Conservation (phyloP, 2,888 invertebrate species). For the Macroteleia sp. region DNA sequence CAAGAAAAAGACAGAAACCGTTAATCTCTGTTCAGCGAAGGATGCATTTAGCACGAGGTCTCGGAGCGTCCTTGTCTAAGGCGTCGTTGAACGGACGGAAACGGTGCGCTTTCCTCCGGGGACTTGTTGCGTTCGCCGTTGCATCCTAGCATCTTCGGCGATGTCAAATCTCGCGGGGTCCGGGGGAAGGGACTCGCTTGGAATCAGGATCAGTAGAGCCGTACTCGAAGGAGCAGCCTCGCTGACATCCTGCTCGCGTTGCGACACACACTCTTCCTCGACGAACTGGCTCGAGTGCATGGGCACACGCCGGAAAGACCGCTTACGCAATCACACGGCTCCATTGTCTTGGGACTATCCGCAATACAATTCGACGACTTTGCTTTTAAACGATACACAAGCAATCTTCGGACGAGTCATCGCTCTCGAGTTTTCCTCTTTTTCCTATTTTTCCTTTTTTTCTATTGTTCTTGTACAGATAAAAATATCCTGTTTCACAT, state of each 20-base stretch:
- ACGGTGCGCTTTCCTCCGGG: conserved; percentile 72
- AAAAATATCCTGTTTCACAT: conserved; percentile 20
- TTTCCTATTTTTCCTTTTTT: conserved; percentile 19
- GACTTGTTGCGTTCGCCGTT: conserved; percentile 46
- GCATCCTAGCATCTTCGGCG: conserved; percentile 29
- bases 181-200: conserved; percentile 63
- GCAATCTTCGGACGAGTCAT: conserved; percentile 60
- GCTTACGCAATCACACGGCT: conserved; percentile 77
- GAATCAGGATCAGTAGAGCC: conserved; percentile 74
- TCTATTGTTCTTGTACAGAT: conserved; percentile 23
- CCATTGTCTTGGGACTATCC: conserved; percentile 78
- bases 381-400: conserved; percentile 61
- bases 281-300: conserved; percentile 65
- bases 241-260: conserved; percentile 82
- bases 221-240: conserved; percentile 76
- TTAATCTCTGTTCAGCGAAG: conserved; percentile 78
- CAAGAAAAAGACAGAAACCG: conserved; percentile 53
- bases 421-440: conserved; percentile 24
- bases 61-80: conserved; percentile 77
- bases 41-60: conserved; percentile 83
- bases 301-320: conserved; percentile 75
- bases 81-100: conserved; percentile 74
- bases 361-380: conserved; percentile 69
- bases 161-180: conserved; percentile 40
- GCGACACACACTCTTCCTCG: conserved; percentile 74